Evolutionary conservation across 2,888 invertebrate genomes (phyloP).

Genomic region (Apoda limacodes): DNA sequence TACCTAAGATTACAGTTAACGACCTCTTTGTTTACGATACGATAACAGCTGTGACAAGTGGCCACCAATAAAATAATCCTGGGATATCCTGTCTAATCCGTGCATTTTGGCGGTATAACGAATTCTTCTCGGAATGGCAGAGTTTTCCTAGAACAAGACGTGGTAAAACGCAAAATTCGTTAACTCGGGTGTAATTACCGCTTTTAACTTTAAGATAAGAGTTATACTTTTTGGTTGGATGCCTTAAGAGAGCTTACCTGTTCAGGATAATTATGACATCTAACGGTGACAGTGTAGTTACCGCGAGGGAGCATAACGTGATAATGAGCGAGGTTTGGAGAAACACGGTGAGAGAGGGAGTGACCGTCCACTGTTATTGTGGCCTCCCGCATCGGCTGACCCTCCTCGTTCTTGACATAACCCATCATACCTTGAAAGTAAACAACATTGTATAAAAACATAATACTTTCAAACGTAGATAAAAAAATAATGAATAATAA

Average conservation of each 20-base stretch:
- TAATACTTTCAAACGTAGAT: conserved; percentile 1
- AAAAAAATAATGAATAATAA: not conserved
- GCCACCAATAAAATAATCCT: no score
- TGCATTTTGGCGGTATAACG: no score
- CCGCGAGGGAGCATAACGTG: conserved; percentile 79
- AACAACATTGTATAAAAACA: not conserved
- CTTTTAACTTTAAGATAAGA: not conserved
- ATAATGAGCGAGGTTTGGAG: conserved; percentile 78
- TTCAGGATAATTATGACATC: conserved; percentile 71
- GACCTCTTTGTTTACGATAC: no score
- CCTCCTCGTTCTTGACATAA: conserved; percentile 73
- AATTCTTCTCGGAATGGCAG: no score
- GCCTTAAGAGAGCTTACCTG: conserved; percentile 32
- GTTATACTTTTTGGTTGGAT: not conserved
- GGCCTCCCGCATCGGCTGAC: conserved; percentile 77
- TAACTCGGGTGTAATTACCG: no score
- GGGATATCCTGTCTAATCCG: no score
- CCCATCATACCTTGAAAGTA: conserved; percentile 75
- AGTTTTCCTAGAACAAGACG: no score
- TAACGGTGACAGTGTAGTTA: conserved; percentile 71
- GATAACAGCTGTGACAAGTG: no score
- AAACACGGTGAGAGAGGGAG: conserved; percentile 69
- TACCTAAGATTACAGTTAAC: no score
- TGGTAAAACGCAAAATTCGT: no score
- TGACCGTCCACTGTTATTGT: conserved; percentile 74